Percentiles rank a stretch among this genome's conserved stretches.
These are phyloP conservation scores for Aegithalos caudatus DNA, from an alignment of 2,113 vertebrate species.

Conservation along the genomic window DNA sequence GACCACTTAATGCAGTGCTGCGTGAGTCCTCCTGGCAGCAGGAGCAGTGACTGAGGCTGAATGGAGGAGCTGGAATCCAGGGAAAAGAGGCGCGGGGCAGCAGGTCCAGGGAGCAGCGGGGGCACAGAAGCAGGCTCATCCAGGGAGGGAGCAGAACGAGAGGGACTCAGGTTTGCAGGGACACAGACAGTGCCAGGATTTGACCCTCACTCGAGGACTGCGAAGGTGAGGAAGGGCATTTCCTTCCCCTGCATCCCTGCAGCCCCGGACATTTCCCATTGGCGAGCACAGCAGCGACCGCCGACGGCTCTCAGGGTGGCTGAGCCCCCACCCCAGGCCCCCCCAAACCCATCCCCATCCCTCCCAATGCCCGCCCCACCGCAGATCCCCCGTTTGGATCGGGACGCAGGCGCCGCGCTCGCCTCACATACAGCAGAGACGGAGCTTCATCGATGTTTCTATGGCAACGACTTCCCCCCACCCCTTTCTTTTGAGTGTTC, in stretches of 20 bases:
- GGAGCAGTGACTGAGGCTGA: not conserved
- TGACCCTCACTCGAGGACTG: not conserved
- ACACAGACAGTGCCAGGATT: rapidly evolving
- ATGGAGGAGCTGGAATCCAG: not conserved
- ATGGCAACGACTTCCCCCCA: constrained; percentile 47
- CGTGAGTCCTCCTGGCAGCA: not conserved
- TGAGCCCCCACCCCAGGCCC: not conserved
- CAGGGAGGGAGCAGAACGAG: not conserved
- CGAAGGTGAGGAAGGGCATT: not conserved
- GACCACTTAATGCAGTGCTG: not conserved
- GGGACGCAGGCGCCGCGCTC: not conserved
- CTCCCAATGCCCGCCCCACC: not conserved
- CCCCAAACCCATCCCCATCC: not conserved
- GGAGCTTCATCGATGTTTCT: constrained; percentile 64
- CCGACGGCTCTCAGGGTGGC: not conserved
- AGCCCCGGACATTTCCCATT: rapidly evolving
- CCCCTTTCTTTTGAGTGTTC: not conserved
- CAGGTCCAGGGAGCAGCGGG: not conserved
- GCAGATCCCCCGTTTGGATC: not conserved
- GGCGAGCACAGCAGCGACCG: not conserved
- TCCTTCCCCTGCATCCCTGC: not conserved
- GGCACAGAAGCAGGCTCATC: not conserved
- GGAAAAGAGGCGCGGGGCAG: not conserved
- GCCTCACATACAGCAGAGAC: not conserved
- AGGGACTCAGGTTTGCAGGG: not conserved